Percentiles rank a stretch among this genome's conserved stretches.
Conservation (phyloP, 2,113 vertebrate genomes). For the Pituophis catenifer region DNA sequence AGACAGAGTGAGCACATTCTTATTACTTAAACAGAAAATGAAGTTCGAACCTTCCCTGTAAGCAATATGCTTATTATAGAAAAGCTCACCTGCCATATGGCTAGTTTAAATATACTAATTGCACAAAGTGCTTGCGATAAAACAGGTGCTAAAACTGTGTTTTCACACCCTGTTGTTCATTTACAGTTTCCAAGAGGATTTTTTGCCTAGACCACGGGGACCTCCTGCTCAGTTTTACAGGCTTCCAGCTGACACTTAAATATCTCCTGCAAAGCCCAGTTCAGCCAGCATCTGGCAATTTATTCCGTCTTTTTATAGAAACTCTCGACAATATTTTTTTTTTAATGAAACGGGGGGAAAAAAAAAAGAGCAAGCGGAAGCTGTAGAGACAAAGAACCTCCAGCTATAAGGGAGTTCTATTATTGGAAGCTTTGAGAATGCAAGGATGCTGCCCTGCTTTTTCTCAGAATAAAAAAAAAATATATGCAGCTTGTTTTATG, state of each 20-base stretch:
- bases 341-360: neutral
- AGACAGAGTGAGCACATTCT: neutral
- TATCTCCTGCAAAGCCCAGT: constrained; percentile 8
- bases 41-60: constrained; percentile 41
- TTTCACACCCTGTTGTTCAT: constrained; percentile 44
- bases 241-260: constrained; percentile 43
- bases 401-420: neutral
- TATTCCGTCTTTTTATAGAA: neutral
- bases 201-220: constrained; percentile 12
- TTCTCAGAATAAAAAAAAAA: neutral
- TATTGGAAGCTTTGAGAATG: neutral
- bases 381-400: neutral
- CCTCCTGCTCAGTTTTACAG: constrained; percentile 27
- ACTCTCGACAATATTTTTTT: neutral
- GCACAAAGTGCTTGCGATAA: constrained; percentile 48
- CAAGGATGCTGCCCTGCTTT: neutral
- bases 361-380: neutral
- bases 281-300: constrained; percentile 5
- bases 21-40: constrained; percentile 7
- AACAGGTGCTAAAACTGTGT: constrained; percentile 50
- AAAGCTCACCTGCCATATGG: constrained; percentile 53
- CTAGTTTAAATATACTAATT: constrained; percentile 64
- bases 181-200: constrained; percentile 54
- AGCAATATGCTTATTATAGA: constrained; percentile 45
- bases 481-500: neutral